A percentile compares a stretch with the other conserved stretches of the same genome.
Evolutionary conservation across 1,140 invertebrate species (phyloP).

Genomic region (Vanessa atalanta): DNA sequence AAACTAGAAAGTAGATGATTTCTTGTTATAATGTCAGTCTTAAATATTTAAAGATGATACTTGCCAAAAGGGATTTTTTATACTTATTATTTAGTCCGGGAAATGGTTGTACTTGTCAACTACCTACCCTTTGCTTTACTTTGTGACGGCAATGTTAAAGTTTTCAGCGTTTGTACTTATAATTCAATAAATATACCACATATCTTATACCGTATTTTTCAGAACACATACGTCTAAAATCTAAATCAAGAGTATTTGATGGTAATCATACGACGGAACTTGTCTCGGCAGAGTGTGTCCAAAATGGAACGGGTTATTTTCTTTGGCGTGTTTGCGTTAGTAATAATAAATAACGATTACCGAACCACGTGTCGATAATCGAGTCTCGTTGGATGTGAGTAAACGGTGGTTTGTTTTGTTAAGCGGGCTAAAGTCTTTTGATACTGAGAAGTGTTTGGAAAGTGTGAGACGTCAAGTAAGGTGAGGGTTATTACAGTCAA

Average conservation of each 20-base stretch:
- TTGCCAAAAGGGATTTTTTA: constrained; percentile 2
- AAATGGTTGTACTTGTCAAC: constrained; percentile 21
- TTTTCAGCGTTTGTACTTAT: constrained; percentile 45
- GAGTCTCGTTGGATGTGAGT: background rate
- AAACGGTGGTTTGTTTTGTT: background rate
- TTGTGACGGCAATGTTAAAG: constrained; percentile 35
- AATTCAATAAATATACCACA: constrained; percentile 41
- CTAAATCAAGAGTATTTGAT: constrained; percentile 48
- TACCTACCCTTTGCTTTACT: constrained; percentile 17
- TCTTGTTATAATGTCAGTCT: constrained; percentile 22
- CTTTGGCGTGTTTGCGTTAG: constrained; percentile 45
- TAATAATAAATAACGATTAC: constrained; percentile 29
- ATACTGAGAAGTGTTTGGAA: background rate
- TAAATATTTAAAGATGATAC: constrained; percentile 13
- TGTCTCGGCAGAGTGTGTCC: constrained; percentile 23
- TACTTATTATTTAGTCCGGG: constrained; percentile 6
- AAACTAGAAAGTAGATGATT: constrained; percentile 1
- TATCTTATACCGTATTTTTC: constrained; percentile 20
- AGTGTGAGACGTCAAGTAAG: background rate
- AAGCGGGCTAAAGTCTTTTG: background rate
- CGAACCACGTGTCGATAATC: constrained; percentile 2
- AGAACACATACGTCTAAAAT: constrained; percentile 39
- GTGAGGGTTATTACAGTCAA: background rate
- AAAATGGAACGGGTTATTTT: constrained; percentile 36
- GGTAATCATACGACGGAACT: constrained; percentile 44